phyloP scores from a whole-genome alignment of 2,797 vertebrate species.

The Oryzias dopingdopingensis region DNA sequence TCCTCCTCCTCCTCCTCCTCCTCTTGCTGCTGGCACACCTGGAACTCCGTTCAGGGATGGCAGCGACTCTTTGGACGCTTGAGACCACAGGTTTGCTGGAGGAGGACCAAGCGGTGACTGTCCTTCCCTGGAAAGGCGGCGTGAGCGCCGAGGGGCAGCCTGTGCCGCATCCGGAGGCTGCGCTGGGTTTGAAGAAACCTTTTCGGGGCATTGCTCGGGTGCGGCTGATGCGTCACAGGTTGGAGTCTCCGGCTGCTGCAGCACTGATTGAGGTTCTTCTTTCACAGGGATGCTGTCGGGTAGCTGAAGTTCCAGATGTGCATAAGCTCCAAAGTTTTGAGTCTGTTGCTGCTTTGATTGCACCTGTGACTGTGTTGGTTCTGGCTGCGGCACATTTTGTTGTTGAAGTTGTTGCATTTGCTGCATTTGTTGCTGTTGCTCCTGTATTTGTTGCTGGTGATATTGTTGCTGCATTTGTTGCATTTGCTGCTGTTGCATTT shows the following conservation, averaged over 20 bases:
- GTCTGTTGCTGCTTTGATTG: constrained; percentile 55
- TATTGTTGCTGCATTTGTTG: constrained; percentile 49
- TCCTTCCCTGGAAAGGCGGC: constrained; percentile 83
- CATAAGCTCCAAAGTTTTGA: constrained; percentile 49
- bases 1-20: constrained; percentile 61
- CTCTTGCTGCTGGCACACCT: constrained; percentile 24
- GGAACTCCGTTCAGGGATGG: constrained; percentile 60
- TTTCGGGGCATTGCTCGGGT: constrained; percentile 16
- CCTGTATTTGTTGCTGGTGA: constrained; percentile 50
- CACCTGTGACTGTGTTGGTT: constrained; percentile 40
- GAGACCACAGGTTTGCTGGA: constrained; percentile 62
- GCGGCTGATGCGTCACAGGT: background rate
- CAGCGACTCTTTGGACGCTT: constrained; percentile 51
- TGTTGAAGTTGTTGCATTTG: constrained; percentile 41
- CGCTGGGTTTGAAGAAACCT: constrained; percentile 9
- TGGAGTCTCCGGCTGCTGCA: constrained; percentile 30
- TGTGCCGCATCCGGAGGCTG: constrained; percentile 18
- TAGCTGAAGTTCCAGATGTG: constrained; percentile 38
- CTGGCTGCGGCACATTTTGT: constrained; percentile 52
- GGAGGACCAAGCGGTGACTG: constrained; percentile 74
- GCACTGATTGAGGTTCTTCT: constrained; percentile 23
- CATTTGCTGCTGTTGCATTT: constrained; percentile 71
- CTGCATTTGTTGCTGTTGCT: constrained; percentile 47
- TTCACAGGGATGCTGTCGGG: constrained; percentile 27
- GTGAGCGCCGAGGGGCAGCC: constrained; percentile 85